Evolutionary conservation across 2,888 invertebrate species (phyloP), one percentile per base, ranked within the genome.

Genomic region (Agonopterix alstromeriana): DNA sequence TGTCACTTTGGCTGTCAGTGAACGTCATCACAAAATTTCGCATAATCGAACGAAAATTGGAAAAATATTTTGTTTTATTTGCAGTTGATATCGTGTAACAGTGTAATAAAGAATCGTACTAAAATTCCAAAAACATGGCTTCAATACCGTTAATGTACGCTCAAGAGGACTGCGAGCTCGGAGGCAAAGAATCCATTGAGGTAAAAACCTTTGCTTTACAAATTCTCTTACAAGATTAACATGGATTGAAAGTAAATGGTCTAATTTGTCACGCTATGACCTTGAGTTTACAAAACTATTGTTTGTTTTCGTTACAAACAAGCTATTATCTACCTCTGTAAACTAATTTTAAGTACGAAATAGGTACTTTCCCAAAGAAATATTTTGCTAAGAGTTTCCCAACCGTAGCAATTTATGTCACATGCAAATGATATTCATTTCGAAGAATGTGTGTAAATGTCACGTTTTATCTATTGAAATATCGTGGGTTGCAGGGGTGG

Each of bases 121-220:
- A 50, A 51, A 55, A 49, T 47, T 35, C 45, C 45, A 36, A 35
- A 48, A 73, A 55, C 50, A 86, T 87, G 86, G 83, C 91, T 60
- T 74, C 89, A 47, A 88, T 90, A 69, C 92, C 92, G 8, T 74
- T 93, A 57, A 91, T 93, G 76, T 86, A 91, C 54, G 86, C 89
- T 35, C 90, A 92, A 58, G 92, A 92, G 56, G 93, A 93, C 70
- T 90, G 91, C 57, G 93, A 93, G 66, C 82, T 90, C 40, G 93
- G 93, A 43, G 93, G 92, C 54, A 93, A 93, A 67, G 91, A 91
- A 63, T 85, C 77, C 45, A 79, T 88, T 10, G 80, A 88, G 77
- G 87, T 87, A 77, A 71, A 49, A 35, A 53, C 27, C 48, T 46
- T 14, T 44, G 27, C 27, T 27, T 27, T 27, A 27, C 27, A 43